Percentiles rank a stretch among this genome's conserved stretches.
Conservation (phyloP, 2,888 invertebrate genomes). For the Platerodrilus igneus region DNA sequence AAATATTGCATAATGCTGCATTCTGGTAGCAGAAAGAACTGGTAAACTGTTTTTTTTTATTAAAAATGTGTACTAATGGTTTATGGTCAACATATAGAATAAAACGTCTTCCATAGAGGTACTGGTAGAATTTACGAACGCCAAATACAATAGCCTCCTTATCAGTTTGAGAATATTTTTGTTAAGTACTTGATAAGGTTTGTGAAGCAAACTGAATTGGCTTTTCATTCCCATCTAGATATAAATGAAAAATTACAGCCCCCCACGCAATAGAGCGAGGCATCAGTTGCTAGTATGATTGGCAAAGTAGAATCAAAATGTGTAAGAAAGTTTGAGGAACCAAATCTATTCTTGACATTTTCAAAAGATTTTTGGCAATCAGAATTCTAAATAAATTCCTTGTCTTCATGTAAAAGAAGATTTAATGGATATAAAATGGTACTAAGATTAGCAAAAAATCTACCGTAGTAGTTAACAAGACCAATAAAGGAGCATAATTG, state of each 20-base stretch:
- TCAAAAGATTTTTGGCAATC: too few relatives aligned
- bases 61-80: slow-evolving; percentile 7
- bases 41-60: slow-evolving; percentile 1
- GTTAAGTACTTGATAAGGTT: too few relatives aligned
- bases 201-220: neutral
- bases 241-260: neutral
- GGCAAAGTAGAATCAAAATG: too few relatives aligned
- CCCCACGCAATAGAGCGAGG: too few relatives aligned
- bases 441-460: slow-evolving; percentile 5
- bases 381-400: too few relatives aligned
- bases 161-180: slow-evolving; percentile 6
- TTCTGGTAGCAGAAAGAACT: neutral
- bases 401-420: too few relatives aligned
- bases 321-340: too few relatives aligned
- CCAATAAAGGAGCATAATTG: slow-evolving; percentile 1
- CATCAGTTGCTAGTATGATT: too few relatives aligned
- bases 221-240: slow-evolving; percentile 13
- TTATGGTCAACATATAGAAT: slow-evolving; percentile 8
- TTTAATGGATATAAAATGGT: slow-evolving; percentile 5
- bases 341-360: too few relatives aligned
- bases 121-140: slow-evolving; percentile 22
- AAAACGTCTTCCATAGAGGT: slow-evolving; percentile 20
- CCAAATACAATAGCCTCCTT: slow-evolving; percentile 19
- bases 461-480: slow-evolving; percentile 6
- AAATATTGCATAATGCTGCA: slow-evolving; percentile 7